These are phyloP conservation scores for Aethes cnicana DNA, from an alignment of 2,888 invertebrate species.

Conservation along the genomic window DNA sequence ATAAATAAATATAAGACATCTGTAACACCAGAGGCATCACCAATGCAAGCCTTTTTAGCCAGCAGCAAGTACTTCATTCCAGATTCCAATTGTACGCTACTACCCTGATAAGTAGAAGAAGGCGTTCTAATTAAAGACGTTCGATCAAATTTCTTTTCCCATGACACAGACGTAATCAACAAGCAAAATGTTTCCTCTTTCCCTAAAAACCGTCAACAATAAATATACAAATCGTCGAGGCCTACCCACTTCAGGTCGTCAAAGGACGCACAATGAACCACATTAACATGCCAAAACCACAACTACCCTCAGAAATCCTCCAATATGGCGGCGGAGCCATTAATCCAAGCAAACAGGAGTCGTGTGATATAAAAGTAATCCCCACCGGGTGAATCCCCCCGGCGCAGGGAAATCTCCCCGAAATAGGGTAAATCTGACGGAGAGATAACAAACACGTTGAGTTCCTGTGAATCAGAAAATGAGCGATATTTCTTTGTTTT, in stretches of 20 bases:
- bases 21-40: too few species aligned
- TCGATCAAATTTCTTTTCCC: too few species aligned
- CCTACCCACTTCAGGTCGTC: neutral
- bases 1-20: too few species aligned
- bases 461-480: constrained; percentile 1
- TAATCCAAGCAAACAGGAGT: constrained; percentile 17
- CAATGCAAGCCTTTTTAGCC: too few species aligned
- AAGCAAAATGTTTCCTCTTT: too few species aligned
- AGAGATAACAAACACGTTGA: constrained; percentile 1
- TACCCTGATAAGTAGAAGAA: too few species aligned
- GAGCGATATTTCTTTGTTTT: constrained; percentile 7
- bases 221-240: neutral
- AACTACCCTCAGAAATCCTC: constrained; percentile 7
- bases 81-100: too few species aligned
- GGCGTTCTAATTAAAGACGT: too few species aligned
- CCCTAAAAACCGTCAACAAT: neutral
- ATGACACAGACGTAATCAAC: too few species aligned
- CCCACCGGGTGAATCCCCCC: constrained; percentile 2
- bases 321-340: constrained; percentile 10
- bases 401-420: neutral
- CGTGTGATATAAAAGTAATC: constrained; percentile 18
- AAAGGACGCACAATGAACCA: neutral
- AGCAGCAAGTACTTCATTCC: too few species aligned
- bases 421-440: constrained; percentile 12
- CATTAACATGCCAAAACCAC: constrained; percentile 1